Percentiles rank a stretch among this genome's conserved stretches.
Conservation (phyloP, 2,888 invertebrate species). For the Synergus umbraculus region DNA sequence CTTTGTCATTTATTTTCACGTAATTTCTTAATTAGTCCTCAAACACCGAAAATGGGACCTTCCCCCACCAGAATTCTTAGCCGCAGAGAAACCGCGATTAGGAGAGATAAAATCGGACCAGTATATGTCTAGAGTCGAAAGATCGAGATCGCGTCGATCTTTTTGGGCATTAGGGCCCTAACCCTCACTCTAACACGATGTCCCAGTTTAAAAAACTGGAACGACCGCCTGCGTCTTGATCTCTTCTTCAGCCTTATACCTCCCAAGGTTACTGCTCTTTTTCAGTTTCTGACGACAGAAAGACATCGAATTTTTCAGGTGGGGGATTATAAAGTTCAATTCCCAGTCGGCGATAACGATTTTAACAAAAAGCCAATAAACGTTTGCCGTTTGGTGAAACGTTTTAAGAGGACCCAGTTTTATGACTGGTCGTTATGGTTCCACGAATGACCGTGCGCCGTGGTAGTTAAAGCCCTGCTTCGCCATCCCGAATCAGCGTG, state of each 20-base stretch:
- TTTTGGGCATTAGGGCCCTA: slow-evolving; percentile 30
- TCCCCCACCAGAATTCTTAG: neutral
- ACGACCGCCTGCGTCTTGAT: slow-evolving; percentile 15
- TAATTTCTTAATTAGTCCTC: slow-evolving; percentile 21
- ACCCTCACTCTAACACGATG: slow-evolving; percentile 14
- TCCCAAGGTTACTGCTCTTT: slow-evolving; percentile 14
- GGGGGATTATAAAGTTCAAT: slow-evolving; percentile 24
- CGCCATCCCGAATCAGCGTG: slow-evolving; percentile 32
- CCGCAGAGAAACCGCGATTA: slow-evolving; percentile 33
- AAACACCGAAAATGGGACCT: neutral
- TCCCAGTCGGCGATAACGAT: slow-evolving; percentile 16
- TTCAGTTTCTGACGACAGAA: neutral
- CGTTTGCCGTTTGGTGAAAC: slow-evolving; percentile 8
- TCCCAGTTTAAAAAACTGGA: slow-evolving; percentile 13
- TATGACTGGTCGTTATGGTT: slow-evolving; percentile 31
- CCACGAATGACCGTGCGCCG: slow-evolving; percentile 17
- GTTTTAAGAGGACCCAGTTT: slow-evolving; percentile 25
- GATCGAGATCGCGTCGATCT: slow-evolving; percentile 8
- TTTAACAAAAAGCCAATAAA: slow-evolving; percentile 24
- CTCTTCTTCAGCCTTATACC: slow-evolving; percentile 17
- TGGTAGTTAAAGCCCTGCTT: neutral
- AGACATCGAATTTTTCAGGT: neutral
- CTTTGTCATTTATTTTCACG: neutral
- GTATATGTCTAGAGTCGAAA: slow-evolving; percentile 14
- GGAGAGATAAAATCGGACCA: slow-evolving; percentile 35